Evolutionary conservation across 2,797 vertebrate species (phyloP), one percentile per base, ranked within the genome.

Genomic region (Apodemus agrarius): DNA sequence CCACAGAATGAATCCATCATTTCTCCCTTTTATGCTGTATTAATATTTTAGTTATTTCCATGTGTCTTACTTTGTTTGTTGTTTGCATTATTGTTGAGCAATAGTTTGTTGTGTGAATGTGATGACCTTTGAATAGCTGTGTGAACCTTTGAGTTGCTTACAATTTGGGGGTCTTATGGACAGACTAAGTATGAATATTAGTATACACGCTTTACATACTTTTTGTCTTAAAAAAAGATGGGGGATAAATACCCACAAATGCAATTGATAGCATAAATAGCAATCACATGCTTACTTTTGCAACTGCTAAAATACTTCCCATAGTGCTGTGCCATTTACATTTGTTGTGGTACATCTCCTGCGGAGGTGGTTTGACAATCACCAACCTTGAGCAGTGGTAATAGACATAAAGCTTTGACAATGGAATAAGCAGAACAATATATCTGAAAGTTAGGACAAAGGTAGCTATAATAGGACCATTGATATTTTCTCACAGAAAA

Each of bases 181-280:
- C 81, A 86, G 87, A 40, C 24, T 24, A 13, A 34, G 26, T 79
- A 11, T 72, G 72, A 83, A 91, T 74, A 57, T 87, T 54, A 43
- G 31, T 46, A 16, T 46, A 43, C 11, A 89, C 82, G 14, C 57
- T 93, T 92, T 67, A 3, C 17, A 46, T 43, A 37, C 26, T 40
- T 96, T 89, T 75, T 91, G 80, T 69, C 92, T 95, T 84, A 69
- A 92, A 78, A 92, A 78, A 16, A 31, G 34, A 67, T 26, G 1
- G 0, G 4, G 6, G 1, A 84, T 80, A 86, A 82, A 86, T 52
- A 40, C 6, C 46, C 72, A 13, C 2, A 46, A 94, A 11, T 59
- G 9, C 12, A 74, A 79, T 83, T 59, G 40, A 37, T 79, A n/a
- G 57, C 57, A 2, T 37, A 78, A 74, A 84, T 40, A 90, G 17